These are phyloP conservation scores for Muscicapa adusta DNA, from an alignment of 2,113 vertebrate species.

Conservation along the genomic window DNA sequence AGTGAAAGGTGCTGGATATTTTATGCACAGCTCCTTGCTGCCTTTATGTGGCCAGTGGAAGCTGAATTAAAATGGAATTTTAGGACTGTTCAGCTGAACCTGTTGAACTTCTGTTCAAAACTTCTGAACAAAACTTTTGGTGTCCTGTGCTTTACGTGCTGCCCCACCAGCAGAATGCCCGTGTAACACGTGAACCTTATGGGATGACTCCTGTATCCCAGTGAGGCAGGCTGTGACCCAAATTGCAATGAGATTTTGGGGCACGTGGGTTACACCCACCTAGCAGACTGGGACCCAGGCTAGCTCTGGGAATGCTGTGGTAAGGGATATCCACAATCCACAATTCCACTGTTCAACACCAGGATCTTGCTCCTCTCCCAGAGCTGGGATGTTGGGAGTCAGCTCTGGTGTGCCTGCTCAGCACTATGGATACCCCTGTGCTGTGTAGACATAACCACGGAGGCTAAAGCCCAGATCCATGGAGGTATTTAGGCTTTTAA, in stretches of 20 bases:
- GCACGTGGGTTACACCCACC: not conserved
- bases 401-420: not conserved
- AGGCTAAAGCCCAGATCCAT: slow-evolving; percentile 8
- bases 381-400: not conserved
- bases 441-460: slow-evolving; percentile 19
- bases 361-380: not conserved
- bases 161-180: not conserved
- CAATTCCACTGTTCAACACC: not conserved
- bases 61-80: not conserved
- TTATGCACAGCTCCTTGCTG: not conserved
- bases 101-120: not conserved
- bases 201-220: not conserved
- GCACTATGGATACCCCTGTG: not conserved
- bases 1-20: not conserved
- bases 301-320: not conserved
- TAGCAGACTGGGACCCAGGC: not conserved
- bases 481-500: slow-evolving; percentile 51
- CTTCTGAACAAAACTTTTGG: not conserved
- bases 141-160: not conserved
- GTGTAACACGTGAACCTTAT: rapidly evolving
- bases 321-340: not conserved
- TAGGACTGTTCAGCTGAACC: not conserved
- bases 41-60: not conserved
- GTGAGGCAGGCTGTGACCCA: not conserved
- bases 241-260: not conserved